Percentiles rank a stretch among this genome's conserved stretches.
These are phyloP conservation scores for Radopholus similis DNA, from an alignment of 1,140 invertebrate genomes.

Conservation along the genomic window DNA sequence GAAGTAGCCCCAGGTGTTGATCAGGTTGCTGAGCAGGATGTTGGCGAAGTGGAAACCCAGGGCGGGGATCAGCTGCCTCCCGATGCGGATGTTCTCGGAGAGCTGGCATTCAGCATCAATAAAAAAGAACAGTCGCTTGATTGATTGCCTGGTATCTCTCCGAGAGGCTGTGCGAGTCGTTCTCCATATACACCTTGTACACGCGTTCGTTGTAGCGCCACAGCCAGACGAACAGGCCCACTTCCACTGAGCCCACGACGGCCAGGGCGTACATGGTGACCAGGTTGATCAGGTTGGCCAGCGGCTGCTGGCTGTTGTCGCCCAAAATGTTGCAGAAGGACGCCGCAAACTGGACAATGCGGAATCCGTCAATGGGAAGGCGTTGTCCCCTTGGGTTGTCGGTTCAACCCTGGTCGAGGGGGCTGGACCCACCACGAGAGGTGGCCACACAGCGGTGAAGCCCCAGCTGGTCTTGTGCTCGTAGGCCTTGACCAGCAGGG, in stretches of 20 bases:
- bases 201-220: neutral
- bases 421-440: neutral
- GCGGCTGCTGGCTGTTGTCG: too few relatives aligned
- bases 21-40: slow-evolving; percentile 1
- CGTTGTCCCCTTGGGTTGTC: too few relatives aligned
- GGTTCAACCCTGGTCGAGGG: too few relatives aligned
- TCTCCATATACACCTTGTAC: neutral
- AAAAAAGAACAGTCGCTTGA: neutral
- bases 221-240: neutral
- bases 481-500: neutral
- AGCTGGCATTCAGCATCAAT: neutral
- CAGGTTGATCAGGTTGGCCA: neutral
- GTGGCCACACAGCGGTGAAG: neutral
- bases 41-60: slow-evolving; percentile 5
- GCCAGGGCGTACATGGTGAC: neutral
- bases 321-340: slow-evolving; percentile 6
- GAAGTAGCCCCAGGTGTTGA: slow-evolving; percentile 3
- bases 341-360: neutral
- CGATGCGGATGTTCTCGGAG: slow-evolving; percentile 1
- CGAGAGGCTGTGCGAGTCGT: neutral
- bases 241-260: neutral
- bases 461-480: neutral
- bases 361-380: neutral
- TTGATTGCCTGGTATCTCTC: slow-evolving; percentile 11
- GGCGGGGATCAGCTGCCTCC: slow-evolving; percentile 4